Conservation (phyloP, 2,888 invertebrate genomes). For the Lithophane ornitopus region DNA sequence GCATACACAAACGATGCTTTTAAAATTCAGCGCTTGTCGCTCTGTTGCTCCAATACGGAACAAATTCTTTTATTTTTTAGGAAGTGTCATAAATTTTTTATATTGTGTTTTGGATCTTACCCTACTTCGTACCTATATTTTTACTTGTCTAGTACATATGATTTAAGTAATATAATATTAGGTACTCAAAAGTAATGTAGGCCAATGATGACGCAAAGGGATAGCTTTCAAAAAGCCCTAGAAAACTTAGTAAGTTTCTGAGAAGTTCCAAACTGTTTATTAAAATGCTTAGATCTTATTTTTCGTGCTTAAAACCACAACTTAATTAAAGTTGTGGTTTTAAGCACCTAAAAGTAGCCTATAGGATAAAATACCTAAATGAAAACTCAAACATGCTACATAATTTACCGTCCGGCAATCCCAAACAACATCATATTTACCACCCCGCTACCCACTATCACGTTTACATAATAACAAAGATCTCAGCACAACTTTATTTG, state of each 20-base stretch:
- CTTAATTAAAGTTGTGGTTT: not conserved
- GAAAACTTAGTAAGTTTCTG: not conserved
- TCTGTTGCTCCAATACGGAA: slow-evolving; percentile 19
- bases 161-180: not conserved
- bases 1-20: slow-evolving; percentile 37
- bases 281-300: not conserved
- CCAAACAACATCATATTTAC: slow-evolving; percentile 31
- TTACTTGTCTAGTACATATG: not conserved
- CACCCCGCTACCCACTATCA: slow-evolving; percentile 48
- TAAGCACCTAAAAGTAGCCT: not conserved
- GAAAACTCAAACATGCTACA: slow-evolving; percentile 3
- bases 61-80: slow-evolving; percentile 38
- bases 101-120: not conserved
- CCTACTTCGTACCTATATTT: not conserved
- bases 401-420: slow-evolving; percentile 20
- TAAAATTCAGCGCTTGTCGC: slow-evolving; percentile 38
- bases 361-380: not conserved
- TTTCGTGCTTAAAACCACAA: too few relatives aligned
- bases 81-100: not conserved
- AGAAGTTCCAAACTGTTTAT: not conserved
- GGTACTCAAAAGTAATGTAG: not conserved
- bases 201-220: not conserved
- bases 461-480: slow-evolving; percentile 66
- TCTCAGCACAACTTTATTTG: slow-evolving; percentile 68
- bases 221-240: not conserved